Evolutionary conservation across 2,113 vertebrate genomes (phyloP).

Genomic region (Clarias batrachus): DNA sequence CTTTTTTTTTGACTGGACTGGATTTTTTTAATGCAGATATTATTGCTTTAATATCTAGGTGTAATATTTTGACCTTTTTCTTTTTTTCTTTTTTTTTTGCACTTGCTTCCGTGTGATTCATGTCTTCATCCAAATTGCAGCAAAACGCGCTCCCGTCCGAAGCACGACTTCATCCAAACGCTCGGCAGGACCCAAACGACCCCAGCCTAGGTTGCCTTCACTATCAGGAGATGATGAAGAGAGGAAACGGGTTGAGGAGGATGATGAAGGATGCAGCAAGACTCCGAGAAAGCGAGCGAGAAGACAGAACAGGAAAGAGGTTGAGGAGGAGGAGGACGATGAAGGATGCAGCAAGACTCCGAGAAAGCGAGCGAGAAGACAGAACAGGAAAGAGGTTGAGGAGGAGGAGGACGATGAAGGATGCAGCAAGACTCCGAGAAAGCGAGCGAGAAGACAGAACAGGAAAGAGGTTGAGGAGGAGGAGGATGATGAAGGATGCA

Average conservation of each 20-base stretch:
- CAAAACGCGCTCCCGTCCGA: conserved; percentile 22
- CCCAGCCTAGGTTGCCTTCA: background rate
- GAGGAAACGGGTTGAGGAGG: conserved; percentile 44
- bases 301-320: conserved; percentile 20
- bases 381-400: background rate
- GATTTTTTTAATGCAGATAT: too few relatives aligned
- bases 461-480: conserved; percentile 1
- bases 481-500: conserved; percentile 44
- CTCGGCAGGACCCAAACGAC: conserved; percentile 23
- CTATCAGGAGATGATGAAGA: conserved; percentile 49
- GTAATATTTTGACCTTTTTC: background rate
- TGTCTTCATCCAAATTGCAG: background rate
- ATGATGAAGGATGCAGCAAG: conserved; percentile 35
- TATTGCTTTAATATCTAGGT: too few relatives aligned
- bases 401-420: conserved; percentile 43
- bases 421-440: conserved; percentile 39
- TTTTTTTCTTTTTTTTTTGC: background rate
- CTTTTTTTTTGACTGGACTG: too few relatives aligned
- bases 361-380: conserved; percentile 57
- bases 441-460: conserved; percentile 55
- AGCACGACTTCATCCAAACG: conserved; percentile 24
- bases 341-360: conserved; percentile 36
- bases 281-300: conserved; percentile 55
- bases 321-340: conserved; percentile 45
- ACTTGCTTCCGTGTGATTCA: background rate